A percentile compares a stretch with the other conserved stretches of the same genome.
Conservation (phyloP, 2,888 invertebrate genomes). For the Lochmaea crataegi region DNA sequence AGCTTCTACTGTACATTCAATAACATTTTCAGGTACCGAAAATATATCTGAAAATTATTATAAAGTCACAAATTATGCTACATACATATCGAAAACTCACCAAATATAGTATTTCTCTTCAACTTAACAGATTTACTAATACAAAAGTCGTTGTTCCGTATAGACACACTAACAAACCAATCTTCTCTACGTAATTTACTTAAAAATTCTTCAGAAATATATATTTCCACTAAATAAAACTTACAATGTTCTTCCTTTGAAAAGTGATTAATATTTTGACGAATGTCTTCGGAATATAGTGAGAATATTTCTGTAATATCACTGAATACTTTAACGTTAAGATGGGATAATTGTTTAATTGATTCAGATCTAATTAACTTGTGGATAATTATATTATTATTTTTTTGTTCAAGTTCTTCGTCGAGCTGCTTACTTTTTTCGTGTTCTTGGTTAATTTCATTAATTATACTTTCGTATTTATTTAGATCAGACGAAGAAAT, state of each 20-base stretch:
- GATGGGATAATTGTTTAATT: constrained; percentile 52
- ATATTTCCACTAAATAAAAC: constrained; percentile 59
- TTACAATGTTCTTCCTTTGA: constrained; percentile 46
- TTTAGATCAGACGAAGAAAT: constrained; percentile 48
- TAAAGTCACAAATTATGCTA: not conserved
- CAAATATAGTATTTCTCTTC: constrained; percentile 25
- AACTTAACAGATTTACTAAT: constrained; percentile 42
- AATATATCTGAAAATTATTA: constrained; percentile 51
- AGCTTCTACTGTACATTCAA: constrained; percentile 50
- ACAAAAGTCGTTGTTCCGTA: constrained; percentile 40
- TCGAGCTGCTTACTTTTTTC: constrained; percentile 51
- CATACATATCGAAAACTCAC: not conserved
- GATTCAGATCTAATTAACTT: constrained; percentile 48
- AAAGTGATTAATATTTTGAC: constrained; percentile 42
- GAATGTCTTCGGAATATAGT: constrained; percentile 52
- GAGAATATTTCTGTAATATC: constrained; percentile 52
- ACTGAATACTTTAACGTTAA: constrained; percentile 57
- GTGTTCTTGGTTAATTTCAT: constrained; percentile 56
- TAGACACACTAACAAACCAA: constrained; percentile 53
- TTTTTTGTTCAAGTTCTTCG: constrained; percentile 50
- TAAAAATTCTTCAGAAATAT: constrained; percentile 53
- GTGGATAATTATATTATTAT: constrained; percentile 52
- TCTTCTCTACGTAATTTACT: constrained; percentile 51
- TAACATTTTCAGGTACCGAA: constrained; percentile 51
- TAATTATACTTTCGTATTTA: constrained; percentile 55